Base-by-base conservation (phyloP, 2,888 invertebrate genomes). In the Camptogramma bilineatum region DNA sequence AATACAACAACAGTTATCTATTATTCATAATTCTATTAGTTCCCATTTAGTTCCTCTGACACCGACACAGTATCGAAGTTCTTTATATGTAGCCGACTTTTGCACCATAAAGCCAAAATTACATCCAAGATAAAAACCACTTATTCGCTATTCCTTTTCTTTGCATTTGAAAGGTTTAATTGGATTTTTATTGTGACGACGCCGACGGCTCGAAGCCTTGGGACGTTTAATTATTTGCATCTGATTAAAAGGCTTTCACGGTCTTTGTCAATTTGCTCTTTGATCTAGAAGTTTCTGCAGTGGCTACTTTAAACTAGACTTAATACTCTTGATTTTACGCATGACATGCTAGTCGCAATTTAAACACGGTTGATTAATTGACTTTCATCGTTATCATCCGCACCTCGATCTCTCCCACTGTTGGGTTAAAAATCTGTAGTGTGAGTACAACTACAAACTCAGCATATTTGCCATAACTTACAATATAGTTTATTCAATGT, bases 161-260 rank as follows among this genome's bases (percentile, higher is more conserved):
- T 62, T 58, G 66, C 62, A 66, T 54, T 62, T 58, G 28, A 55
- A 62, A 62, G 66, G 62, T 59, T 62, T 55, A 62, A 59, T 66
- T 58, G 62, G 52, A 48, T 62, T 55, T 65, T 58, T 52, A 64
- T 52, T 17, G 28, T n/a, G n/a, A n/a, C n/a, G n/a, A n/a, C n/a
- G n/a, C 21, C 39, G 31, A 19, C 28, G 44, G 18, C 52, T 52
- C 9, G 66, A 66, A 66, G 62, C 66, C 65, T 21, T 31, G 52
- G 50, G 48, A 47, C 51, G 53, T 46, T 62, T 52, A 39, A 55
- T 62, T 58, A 66, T 66, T 66, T 66, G 58, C 66, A 62, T 66
- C 18, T 58, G 54, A 58, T 65, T 65, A 65, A 31, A 55, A 54
- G 42, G 44, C 57, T 57, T 52, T 65, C 17, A 42, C 19, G n/a